A percentile compares a stretch with the other conserved stretches of the same genome.
phyloP scores from a whole-genome alignment of 1,140 invertebrate genomes.

The Wasmannia auropunctata region DNA sequence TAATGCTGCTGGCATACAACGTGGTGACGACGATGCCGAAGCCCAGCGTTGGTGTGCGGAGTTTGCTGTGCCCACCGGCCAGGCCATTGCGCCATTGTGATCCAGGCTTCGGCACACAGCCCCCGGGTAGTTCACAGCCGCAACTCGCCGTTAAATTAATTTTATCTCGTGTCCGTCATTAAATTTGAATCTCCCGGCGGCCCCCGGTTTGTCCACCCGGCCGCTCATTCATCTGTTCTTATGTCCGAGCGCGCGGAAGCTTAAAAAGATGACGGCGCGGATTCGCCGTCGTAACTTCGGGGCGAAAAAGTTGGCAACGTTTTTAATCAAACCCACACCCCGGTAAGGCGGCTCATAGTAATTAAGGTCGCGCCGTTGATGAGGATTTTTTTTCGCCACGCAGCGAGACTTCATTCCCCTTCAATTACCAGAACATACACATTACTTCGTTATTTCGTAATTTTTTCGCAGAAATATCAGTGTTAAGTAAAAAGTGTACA shows the following conservation, averaged over 20 bases:
- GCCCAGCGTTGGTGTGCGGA: slow-evolving; percentile 67
- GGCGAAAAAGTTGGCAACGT: slow-evolving; percentile 33
- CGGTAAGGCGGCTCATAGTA: not conserved
- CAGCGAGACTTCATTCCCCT: not conserved
- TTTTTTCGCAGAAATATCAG: not conserved
- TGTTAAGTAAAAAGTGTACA: not conserved
- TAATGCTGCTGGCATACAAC: slow-evolving; percentile 44
- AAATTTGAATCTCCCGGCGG: slow-evolving; percentile 78
- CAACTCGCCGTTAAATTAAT: slow-evolving; percentile 84
- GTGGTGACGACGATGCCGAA: slow-evolving; percentile 49
- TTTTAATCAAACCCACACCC: slow-evolving; percentile 52
- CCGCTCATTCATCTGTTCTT: slow-evolving; percentile 34
- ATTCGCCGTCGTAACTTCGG: slow-evolving; percentile 20
- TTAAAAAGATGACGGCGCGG: slow-evolving; percentile 41
- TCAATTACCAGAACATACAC: slow-evolving; percentile 21
- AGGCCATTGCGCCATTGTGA: slow-evolving; percentile 84
- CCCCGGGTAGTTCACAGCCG: slow-evolving; percentile 74
- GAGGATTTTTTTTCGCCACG: slow-evolving; percentile 30
- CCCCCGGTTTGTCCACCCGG: not conserved
- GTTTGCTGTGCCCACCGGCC: slow-evolving; percentile 79
- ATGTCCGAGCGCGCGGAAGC: not conserved
- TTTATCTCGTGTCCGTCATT: slow-evolving; percentile 84
- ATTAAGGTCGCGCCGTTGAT: slow-evolving; percentile 37
- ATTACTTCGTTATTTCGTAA: slow-evolving; percentile 20
- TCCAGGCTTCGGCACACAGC: slow-evolving; percentile 83